Conservation (phyloP, 1,140 invertebrate species). For the Cydia fagiglandana region DNA sequence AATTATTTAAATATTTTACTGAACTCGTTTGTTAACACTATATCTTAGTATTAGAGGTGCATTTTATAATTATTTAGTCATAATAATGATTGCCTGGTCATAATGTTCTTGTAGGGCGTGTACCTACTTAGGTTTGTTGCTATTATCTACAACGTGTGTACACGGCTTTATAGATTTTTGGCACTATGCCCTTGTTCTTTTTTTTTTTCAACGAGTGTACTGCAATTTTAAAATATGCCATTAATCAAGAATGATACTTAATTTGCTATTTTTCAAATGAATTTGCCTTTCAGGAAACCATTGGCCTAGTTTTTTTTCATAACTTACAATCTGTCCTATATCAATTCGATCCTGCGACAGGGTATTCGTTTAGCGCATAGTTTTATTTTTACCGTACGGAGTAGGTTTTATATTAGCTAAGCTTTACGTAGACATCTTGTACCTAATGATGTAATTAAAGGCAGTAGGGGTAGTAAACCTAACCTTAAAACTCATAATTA, state of each 20-base stretch:
- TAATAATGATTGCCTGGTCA: conserved; percentile 41
- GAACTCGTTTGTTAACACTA: conserved; percentile 51
- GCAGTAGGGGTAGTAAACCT: background rate
- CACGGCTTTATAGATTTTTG: background rate
- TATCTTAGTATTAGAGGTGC: conserved; percentile 66
- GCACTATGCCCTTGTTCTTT: background rate
- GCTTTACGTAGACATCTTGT: conserved; percentile 16
- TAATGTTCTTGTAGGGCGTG: conserved; percentile 42
- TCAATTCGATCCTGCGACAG: conserved; percentile 39
- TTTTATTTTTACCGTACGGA: conserved; percentile 35
- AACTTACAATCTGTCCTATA: conserved; percentile 31
- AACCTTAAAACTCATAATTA: background rate
- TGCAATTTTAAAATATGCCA: background rate
- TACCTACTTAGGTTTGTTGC: conserved; percentile 17
- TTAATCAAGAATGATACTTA: background rate
- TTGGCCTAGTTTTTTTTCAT: background rate
- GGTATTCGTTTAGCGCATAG: conserved; percentile 44
- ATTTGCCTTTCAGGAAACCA: background rate
- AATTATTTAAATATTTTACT: conserved; percentile 38
- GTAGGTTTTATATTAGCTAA: conserved; percentile 32
- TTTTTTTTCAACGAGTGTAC: background rate
- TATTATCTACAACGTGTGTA: background rate
- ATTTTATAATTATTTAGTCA: conserved; percentile 65
- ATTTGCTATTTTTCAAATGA: background rate
- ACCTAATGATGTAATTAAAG: conserved; percentile 7